Base-by-base conservation (phyloP, 2,797 vertebrate genomes). In the Chloroceryle amazona region DNA sequence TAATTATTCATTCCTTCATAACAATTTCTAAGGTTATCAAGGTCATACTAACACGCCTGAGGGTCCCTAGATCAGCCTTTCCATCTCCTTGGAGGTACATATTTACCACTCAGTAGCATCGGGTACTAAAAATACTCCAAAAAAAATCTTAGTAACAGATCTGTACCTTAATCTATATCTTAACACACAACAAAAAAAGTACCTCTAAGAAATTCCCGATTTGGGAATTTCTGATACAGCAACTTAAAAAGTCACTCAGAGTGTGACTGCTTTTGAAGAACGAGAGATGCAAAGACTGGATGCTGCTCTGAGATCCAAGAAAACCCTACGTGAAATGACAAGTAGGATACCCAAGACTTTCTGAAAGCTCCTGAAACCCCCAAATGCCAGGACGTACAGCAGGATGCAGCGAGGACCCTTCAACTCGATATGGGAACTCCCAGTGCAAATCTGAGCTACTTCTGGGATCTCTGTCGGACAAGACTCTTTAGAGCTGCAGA, bases 1-100 rank as follows among this genome's bases (percentile, higher is more conserved):
- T 63, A 91, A 93, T 91, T 89, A 95, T 90, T 84, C n/a, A 85
- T 65, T 61, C 28, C 78, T 90, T 95, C 0, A 73, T 85, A 85
- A 39, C 47, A 22, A 19, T 7, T 7, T 66, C 52, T 73, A 71
- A 86, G 70, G 49, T 67, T 88, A 81, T 46, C 83, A 78, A 41
- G 49, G 83, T 97, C 67, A 87, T 52, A 71, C 76, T 82, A 93
- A 90, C 7, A 84, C 80, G 51, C 6, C 20, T 87, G 41, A 92
- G 89, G 71, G 76, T 96, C 35, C 52, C 41, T 80, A 84, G 49
- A 66, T 70, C 29, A 41, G 25, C 55, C 44, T 79, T 90, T 85
- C 37, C 25, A 25, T 22, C 65, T 65, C n/a, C 57, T 91, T 65
- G 44, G 21, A 62, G 4, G 47, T 9, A 55, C 3, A 65, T 7